Evolutionary conservation across 2,888 invertebrate genomes (phyloP).

Genomic region (Drosophila paucipuncta): DNA sequence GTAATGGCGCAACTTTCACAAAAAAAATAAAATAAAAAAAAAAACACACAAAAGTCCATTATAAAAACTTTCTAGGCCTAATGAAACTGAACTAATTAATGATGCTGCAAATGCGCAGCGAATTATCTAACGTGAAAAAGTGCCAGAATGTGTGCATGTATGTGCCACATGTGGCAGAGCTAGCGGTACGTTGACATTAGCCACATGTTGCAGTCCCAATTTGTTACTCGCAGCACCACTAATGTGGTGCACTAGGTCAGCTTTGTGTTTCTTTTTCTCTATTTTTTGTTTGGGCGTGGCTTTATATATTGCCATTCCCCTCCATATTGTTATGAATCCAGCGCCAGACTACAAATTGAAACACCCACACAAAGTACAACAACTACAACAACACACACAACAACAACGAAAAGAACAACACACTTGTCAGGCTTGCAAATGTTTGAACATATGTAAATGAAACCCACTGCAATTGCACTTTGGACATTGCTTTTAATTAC

Average conservation of each 20-base stretch:
- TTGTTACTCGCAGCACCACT: constrained; percentile 7
- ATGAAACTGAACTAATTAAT: constrained; percentile 69
- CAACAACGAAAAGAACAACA: constrained; percentile 11
- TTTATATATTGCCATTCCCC: constrained; percentile 31
- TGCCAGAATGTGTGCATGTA: constrained; percentile 51
- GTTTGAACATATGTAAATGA: constrained; percentile 72
- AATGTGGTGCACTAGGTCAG: constrained; percentile 55
- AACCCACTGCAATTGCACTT: constrained; percentile 76
- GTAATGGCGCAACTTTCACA: constrained; percentile 62
- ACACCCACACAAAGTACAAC: constrained; percentile 59
- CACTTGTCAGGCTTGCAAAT: constrained; percentile 56
- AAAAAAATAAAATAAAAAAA: constrained; percentile 4
- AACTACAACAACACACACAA: constrained; percentile 54
- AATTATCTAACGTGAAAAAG: constrained; percentile 51
- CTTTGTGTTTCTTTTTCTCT: constrained; percentile 9
- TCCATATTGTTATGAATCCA: constrained; percentile 50
- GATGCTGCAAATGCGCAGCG: constrained; percentile 71
- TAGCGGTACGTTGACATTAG: constrained; percentile 4
- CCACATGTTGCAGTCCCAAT: constrained; percentile 31
- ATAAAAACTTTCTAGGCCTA: constrained; percentile 61
- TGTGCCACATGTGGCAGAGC: constrained; percentile 33
- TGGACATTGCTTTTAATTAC: constrained; percentile 76
- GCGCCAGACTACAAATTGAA: constrained; percentile 70
- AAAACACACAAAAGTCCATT: constrained; percentile 31
- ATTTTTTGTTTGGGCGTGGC: constrained; percentile 50